Evolutionary conservation across 2,888 invertebrate genomes (phyloP), one percentile per base, ranked within the genome.

Genomic region (Andrena chrysosceles): DNA sequence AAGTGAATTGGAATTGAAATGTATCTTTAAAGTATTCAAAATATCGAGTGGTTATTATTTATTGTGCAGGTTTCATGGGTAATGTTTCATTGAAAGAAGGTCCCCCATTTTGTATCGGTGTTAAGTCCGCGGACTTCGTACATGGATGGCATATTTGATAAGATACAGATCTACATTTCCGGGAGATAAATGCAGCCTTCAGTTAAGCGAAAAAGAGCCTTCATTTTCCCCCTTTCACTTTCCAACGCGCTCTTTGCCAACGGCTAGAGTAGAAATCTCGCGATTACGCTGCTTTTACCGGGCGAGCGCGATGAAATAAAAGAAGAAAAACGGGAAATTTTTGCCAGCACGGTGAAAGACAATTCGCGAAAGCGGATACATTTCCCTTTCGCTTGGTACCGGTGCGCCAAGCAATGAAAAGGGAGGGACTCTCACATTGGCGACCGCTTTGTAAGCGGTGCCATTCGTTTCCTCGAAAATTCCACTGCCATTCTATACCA

Each of bases 181-280:
- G 56, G 42, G 42, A 70, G 63, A 74, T 71, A 72, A 23, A 33
- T 63, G 52, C 35, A 60, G 49, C n/a, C 66, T 33, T 68, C 49
- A 10, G 59, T 4, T 48, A 54, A 62, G 69, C 66, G 69, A 70
- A 73, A 81, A 81, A 77, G 54, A 70, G 56, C 49, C 52, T 62
- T 54, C 62, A 33, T 83, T 83, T 71, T 54, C 71, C 79, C 67
- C 84, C 84, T 84, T 84, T 84, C 84, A 84, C 84, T 84, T 84
- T 83, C 63, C 73, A 63, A n/a, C 60, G 16, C 52, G 66, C 60
- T 63, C 33, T 52, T 76, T 68, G 60, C 35, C 52, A 42, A 10
- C 49, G 16, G 64, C 66, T 68, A 66, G 49, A 60, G 68, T 31
- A 71, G 82, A 82, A 82, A 82, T 75, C 81, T 54, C 26, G 49